phyloP scores from a whole-genome alignment of 2,888 invertebrate genomes.

The Polia nebulosa region DNA sequence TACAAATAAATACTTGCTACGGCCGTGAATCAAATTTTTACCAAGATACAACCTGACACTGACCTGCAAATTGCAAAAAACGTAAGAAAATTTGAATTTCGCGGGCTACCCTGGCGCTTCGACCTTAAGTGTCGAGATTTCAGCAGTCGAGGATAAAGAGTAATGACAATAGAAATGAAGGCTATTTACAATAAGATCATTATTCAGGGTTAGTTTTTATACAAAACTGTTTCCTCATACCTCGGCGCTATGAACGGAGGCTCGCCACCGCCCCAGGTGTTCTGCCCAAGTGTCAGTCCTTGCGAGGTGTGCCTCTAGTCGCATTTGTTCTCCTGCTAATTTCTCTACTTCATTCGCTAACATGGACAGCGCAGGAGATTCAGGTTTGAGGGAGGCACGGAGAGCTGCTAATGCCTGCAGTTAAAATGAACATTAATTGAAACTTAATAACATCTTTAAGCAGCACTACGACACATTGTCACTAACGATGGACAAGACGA shows the following conservation, averaged over 20 bases:
- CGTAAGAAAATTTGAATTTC: too few species aligned
- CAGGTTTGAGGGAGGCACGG: slow-evolving; percentile 95
- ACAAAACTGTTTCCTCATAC: slow-evolving; percentile 78
- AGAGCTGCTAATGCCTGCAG: slow-evolving; percentile 94
- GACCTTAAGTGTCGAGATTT: too few species aligned
- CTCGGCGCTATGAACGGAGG: slow-evolving; percentile 96
- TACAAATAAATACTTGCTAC: too few species aligned
- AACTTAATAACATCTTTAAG: background rate
- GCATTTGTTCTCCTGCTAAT: slow-evolving; percentile 94
- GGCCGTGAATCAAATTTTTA: too few species aligned
- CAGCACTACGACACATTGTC: too few species aligned
- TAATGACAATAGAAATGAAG: background rate
- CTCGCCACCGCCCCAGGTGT: slow-evolving; percentile 96
- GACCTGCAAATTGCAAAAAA: too few species aligned
- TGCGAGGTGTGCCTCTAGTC: slow-evolving; percentile 95
- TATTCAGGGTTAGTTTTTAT: background rate
- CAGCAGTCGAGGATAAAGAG: background rate
- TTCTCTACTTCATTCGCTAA: slow-evolving; percentile 96
- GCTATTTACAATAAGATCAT: background rate
- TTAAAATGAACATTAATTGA: background rate
- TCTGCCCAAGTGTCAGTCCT: slow-evolving; percentile 98
- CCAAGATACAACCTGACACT: too few species aligned
- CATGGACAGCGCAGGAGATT: slow-evolving; percentile 95
- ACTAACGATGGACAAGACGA: too few species aligned
- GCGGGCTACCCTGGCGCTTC: too few species aligned